phyloP scores from a whole-genome alignment of 2,888 invertebrate genomes.

The Papilio gigon region DNA sequence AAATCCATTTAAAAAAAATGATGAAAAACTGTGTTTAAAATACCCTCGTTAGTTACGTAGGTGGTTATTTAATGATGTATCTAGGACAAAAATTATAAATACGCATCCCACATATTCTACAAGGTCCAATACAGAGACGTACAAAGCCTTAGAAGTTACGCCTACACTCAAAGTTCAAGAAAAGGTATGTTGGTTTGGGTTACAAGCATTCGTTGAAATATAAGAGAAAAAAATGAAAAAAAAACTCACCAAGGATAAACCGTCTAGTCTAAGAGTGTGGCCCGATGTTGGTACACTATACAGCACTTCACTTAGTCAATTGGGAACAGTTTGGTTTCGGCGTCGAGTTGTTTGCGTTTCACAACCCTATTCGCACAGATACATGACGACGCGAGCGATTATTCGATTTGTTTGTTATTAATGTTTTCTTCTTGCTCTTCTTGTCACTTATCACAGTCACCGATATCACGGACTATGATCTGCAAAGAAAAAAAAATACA shows the following conservation, averaged over 20 bases:
- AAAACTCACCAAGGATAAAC: constrained; percentile 67
- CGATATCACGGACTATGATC: constrained; percentile 55
- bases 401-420: constrained; percentile 45
- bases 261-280: constrained; percentile 55
- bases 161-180: background rate
- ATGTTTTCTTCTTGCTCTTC: constrained; percentile 46
- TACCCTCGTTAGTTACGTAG: background rate
- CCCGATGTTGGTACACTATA: constrained; percentile 54
- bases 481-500: constrained; percentile 54
- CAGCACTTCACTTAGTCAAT: constrained; percentile 57
- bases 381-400: constrained; percentile 34
- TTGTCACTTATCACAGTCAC: constrained; percentile 51
- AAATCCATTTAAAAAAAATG: too few relatives aligned
- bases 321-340: constrained; percentile 43
- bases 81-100: background rate
- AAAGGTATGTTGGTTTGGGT: background rate
- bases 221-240: background rate
- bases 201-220: too few relatives aligned
- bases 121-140: background rate
- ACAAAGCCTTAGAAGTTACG: background rate
- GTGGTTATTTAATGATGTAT: background rate
- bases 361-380: constrained; percentile 40
- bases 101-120: background rate
- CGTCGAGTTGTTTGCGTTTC: constrained; percentile 37
- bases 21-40: background rate